Percentiles rank a stretch among this genome's conserved stretches.
Conservation (phyloP, 2,797 vertebrate genomes). For the Bryconaethiops microstoma region DNA sequence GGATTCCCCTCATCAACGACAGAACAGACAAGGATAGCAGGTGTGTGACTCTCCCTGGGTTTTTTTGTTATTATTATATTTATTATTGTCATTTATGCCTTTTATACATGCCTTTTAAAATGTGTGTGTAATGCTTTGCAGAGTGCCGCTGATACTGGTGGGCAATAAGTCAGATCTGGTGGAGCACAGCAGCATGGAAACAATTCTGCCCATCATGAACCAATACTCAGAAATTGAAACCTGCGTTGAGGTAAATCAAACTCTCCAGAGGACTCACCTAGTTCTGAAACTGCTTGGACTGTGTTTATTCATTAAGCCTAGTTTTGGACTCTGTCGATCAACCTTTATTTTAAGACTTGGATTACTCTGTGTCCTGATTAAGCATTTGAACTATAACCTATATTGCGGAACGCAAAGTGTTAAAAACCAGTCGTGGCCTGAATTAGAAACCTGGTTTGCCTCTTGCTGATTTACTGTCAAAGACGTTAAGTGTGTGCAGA, state of each 20-base stretch:
- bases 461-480: constrained; percentile 30
- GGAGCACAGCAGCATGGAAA: constrained; percentile 99
- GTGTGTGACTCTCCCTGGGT: constrained; percentile 68
- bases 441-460: constrained; percentile 18
- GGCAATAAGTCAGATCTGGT: constrained; percentile 98
- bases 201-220: constrained; percentile 98
- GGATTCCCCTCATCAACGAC: constrained; percentile 99
- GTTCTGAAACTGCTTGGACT: neutral
- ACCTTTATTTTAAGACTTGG: no score
- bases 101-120: no score
- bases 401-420: neutral
- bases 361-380: neutral
- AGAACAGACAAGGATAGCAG: constrained; percentile 98
- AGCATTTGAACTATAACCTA: neutral
- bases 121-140: constrained; percentile 60
- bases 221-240: constrained; percentile 98
- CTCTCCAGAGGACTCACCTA: neutral
- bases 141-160: constrained; percentile 95
- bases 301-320: neutral
- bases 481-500: constrained; percentile 41
- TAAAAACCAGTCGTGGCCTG: neutral
- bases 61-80: no score
- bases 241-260: constrained; percentile 91
- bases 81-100: no score
- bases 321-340: neutral